phyloP scores from a whole-genome alignment of 2,797 vertebrate species.

The Eulemur rubriventer region DNA sequence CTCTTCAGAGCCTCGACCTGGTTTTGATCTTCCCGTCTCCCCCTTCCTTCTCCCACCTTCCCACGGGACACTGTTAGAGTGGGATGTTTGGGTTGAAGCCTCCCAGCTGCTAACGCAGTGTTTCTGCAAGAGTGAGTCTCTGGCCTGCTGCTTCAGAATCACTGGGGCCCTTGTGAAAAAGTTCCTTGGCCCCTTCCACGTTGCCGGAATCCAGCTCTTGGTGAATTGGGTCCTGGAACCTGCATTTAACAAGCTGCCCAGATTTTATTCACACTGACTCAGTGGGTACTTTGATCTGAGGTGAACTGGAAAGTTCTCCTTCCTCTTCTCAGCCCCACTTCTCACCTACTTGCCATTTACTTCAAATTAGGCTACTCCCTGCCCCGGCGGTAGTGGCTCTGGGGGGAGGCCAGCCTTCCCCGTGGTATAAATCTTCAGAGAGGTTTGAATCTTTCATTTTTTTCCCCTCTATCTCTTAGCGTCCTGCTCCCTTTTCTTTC shows the following conservation, averaged over 20 bases:
- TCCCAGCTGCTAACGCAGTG: rapidly evolving
- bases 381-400: rapidly evolving
- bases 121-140: background rate
- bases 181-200: background rate
- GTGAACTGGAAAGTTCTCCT: background rate
- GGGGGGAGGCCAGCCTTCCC: background rate
- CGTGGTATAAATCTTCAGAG: background rate
- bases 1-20: background rate
- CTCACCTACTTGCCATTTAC: background rate
- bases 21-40: background rate
- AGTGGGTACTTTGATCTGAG: background rate
- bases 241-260: background rate
- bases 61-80: rapidly evolving
- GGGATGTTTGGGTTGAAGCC: background rate
- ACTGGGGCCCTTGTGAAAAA: background rate
- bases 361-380: background rate
- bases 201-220: background rate
- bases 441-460: background rate
- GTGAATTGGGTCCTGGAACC: background rate
- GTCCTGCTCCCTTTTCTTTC: background rate
- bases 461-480: background rate
- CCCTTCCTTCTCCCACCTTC: background rate
- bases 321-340: background rate
- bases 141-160: rapidly evolving
- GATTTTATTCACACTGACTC: background rate